Conservation (phyloP, 2,888 invertebrate genomes). For the Clitarchus hookeri region DNA sequence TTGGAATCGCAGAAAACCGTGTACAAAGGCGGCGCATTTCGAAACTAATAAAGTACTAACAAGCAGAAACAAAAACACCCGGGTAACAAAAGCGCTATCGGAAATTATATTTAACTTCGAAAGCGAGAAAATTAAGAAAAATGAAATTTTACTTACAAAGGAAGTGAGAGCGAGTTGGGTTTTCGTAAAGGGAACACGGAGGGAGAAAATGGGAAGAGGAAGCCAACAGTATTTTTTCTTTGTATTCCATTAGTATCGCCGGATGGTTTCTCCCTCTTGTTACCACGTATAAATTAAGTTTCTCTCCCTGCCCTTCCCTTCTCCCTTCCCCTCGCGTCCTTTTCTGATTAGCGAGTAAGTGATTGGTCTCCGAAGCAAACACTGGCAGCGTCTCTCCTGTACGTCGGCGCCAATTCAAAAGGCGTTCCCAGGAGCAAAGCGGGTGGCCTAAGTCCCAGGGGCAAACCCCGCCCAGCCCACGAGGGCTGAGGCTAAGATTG, state of each 20-base stretch:
- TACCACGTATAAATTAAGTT: conserved; percentile 2
- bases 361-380: conserved; percentile 9
- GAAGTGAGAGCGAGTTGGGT: neutral
- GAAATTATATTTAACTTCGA: neutral
- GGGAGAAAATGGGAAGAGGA: neutral
- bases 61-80: neutral
- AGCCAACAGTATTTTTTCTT: conserved; percentile 1
- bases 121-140: conserved; percentile 14
- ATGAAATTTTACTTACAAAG: neutral
- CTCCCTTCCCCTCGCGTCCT: neutral
- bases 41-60: neutral
- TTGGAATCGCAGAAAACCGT: neutral
- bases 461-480: too few species aligned
- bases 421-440: neutral
- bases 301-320: neutral
- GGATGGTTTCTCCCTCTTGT: neutral
- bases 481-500: too few species aligned
- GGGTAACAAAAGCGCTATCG: neutral
- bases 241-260: conserved; percentile 6
- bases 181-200: neutral
- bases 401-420: neutral
- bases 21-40: too few species aligned
- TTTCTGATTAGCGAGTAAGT: neutral
- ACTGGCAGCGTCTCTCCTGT: neutral
- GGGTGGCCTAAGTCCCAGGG: too few species aligned